Base-by-base conservation (phyloP, 2,888 invertebrate genomes). In the Lycophotia porphyrea region DNA sequence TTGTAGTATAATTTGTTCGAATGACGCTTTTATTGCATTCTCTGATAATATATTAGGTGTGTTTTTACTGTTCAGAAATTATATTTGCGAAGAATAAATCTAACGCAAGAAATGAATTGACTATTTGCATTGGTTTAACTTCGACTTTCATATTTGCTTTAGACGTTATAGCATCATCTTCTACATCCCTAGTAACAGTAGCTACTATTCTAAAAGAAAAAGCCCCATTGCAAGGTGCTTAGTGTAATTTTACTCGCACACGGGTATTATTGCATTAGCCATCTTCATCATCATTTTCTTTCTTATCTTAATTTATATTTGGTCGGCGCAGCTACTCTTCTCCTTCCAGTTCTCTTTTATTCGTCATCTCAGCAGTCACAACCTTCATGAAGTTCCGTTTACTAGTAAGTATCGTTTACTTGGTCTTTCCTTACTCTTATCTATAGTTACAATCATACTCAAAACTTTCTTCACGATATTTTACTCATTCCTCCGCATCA, bases 1-100 rank as follows among this genome's bases (percentile, higher is more conserved):
- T 78, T 87, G 52, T 74, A 70, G 72, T 69, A 72, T 80, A 78
- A 88, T 86, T 88, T 81, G 81, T 88, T 58, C 39, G 49, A 69
- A 78, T 31, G 67, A 44, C n/a, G 63, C 61, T 84, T 84, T 87
- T 80, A 87, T 87, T 84, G 80, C 78, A n/a, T 71, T 70, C 49
- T 71, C 73, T 69, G 67, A 67, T 76, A 87, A 78, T 31, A 8
- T 86, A 80, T 77, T 75, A 74, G 71, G 78, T 86, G 75, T 81
- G 75, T 78, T 63, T 78, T 81, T 81, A 88, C 78, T 80, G 52
- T 76, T 76, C 18, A 27, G 65, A 63, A 67, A 55, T 82, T 70
- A 34, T 55, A 5, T 74, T 78, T 15, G 27, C 44, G 3, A 36
- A 13, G 11, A 39, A 61, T 64, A n/a, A 64, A 70, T 60, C 24